Base-by-base conservation (phyloP, 2,888 invertebrate species). In the Ophion obscuratus region DNA sequence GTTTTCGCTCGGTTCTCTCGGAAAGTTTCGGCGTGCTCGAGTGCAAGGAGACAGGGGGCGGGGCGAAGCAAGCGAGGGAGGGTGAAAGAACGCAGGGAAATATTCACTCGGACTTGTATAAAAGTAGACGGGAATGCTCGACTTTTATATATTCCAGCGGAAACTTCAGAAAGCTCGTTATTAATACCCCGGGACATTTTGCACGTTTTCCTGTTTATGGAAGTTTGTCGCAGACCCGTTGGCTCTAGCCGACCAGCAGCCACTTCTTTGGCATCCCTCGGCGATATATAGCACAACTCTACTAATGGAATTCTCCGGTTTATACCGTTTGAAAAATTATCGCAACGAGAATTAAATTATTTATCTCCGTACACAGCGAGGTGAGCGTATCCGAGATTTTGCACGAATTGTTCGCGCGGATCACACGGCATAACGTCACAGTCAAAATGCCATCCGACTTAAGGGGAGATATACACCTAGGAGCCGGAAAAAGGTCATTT, bases 81-180 rank as follows among this genome's bases (percentile, higher is more conserved):
- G 24, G 14, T 47, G 76, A 24, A 14, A 74, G 40, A 66, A 11
- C 68, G 68, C 10, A 70, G 68, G 79, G 68, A 70, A 86, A 83
- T 67, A 20, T 61, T 14, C 68, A 27, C 64, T 40, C 62, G 62
- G 40, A 61, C 44, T 70, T 62, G 68, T 67, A 57, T 44, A 85
- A 68, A 44, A 62, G 64, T 75, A 70, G 47, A 66, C 71, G 76
- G 61, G 53, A 70, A 75, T 17, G 44, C 71, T 61, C 53, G 44
- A 44, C 59, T 71, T 67, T 74, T 75, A 27, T 40, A 27, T 64
- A 68, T 70, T 61, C 31, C 79, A 24, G 57, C 61, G 80, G 73
- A 81, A 86, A 86, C 83, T 86, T 86, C 74, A 40, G 68, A 74
- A 83, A 83, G 80, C 86, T 77, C 83, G 76, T 86, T 86, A 86